Conservation (phyloP, 1,140 invertebrate genomes). For the Bombus sylvicola region DNA sequence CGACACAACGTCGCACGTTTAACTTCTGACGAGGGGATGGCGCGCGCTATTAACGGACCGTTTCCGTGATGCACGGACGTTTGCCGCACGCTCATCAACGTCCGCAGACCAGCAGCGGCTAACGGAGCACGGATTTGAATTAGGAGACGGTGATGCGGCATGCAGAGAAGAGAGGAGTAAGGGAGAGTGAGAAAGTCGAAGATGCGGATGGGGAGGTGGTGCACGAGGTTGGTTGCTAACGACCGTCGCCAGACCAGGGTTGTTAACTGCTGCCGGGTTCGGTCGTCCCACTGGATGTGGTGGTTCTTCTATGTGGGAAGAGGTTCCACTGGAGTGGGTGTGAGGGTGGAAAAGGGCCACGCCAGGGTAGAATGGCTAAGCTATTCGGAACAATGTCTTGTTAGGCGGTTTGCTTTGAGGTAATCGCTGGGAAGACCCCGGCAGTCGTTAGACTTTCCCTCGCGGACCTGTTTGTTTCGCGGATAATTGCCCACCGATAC, state of each 20-base stretch:
- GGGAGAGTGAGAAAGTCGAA: conserved; percentile 25
- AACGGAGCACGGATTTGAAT: conserved; percentile 60
- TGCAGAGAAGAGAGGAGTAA: background rate
- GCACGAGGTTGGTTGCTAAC: conserved; percentile 75
- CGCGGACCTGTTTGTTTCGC: conserved; percentile 70
- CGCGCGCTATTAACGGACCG: conserved; percentile 32
- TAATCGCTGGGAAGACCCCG: conserved; percentile 74
- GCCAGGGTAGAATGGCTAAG: conserved; percentile 71
- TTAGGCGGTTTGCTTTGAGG: conserved; percentile 78
- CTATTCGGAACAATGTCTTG: conserved; percentile 81
- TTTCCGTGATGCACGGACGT: conserved; percentile 44
- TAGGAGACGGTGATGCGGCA: conserved; percentile 35
- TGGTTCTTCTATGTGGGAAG: conserved; percentile 61
- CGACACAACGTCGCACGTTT: conserved; percentile 34
- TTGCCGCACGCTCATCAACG: conserved; percentile 33
- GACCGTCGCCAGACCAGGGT: conserved; percentile 77
- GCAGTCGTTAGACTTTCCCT: conserved; percentile 73
- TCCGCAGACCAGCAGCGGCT: conserved; percentile 5
- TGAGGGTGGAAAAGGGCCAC: conserved; percentile 63
- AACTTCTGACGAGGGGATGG: background rate
- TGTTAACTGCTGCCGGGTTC: conserved; percentile 77
- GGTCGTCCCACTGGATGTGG: conserved; percentile 67
- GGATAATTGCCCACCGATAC: conserved; percentile 71
- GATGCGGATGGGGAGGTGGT: conserved; percentile 25
- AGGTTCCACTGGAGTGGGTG: conserved; percentile 49